Evolutionary conservation across 2,113 vertebrate genomes (phyloP), one percentile per base, ranked within the genome.

Genomic region (Porphyrio hochstetteri): DNA sequence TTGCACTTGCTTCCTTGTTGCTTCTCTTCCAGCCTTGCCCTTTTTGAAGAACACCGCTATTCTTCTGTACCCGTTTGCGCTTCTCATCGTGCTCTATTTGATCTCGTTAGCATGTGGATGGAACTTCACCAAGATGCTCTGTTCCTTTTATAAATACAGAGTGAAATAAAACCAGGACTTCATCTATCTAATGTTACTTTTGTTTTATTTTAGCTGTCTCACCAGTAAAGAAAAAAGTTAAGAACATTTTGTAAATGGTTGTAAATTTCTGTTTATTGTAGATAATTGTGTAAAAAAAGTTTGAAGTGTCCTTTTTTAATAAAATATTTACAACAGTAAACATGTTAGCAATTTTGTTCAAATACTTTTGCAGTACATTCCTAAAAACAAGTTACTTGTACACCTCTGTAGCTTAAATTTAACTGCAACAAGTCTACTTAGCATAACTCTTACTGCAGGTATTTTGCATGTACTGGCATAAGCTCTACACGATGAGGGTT

Each of bases 11-110:
- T 63, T 57, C 16, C 2, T 40, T 86, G n/a, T 91, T 68, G 25
- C 94, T 89, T 91, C 79, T 81, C 79, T 97, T 98, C 11, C 97
- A 99, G 99, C 98, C 10, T 52, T 99, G 59, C 99, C 99, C 5
- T 99, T 99, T 96, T 75, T 99, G 98, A 99, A 99, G 97, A 99
- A 99, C 96, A 99, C 99, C 0, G 99, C 99, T 48, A 97, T 99
- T 82, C 98, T 99, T 72, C 97, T 99, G 67, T 99, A 99, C 75
- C 99, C 99, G 0, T 99, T 99, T 55, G 99, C 99, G 11, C 97
- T 98, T 69, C 98, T 99, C 59, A 97, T 96, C 48, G 88, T 99
- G 48, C 72, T 99, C n/a, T 99, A 99, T 36, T 70, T 99, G 94
- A 98, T 99, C 57, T 99, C 99, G 1, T 90, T 99, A 68, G 98